Conservation (phyloP, 2,888 invertebrate genomes). For the Octonoba sinensis region DNA sequence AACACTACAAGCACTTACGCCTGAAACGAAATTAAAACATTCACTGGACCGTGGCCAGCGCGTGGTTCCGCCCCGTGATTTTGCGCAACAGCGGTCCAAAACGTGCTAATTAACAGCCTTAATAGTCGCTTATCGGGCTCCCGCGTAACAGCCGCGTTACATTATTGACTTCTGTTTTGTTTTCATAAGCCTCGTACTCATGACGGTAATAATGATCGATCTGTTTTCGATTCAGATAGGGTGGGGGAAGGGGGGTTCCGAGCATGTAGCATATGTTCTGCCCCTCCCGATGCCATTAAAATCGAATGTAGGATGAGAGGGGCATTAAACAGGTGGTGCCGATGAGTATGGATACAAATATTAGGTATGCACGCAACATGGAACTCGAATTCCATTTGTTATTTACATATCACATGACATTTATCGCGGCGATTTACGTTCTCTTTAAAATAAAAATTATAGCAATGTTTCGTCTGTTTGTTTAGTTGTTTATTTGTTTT, state of each 20-base stretch:
- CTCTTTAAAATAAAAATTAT: too few species aligned
- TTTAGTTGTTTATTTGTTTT: too few species aligned
- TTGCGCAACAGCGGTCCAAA: constrained; percentile 6
- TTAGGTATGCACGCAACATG: constrained; percentile 37
- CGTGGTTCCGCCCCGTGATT: constrained; percentile 29
- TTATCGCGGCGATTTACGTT: too few species aligned
- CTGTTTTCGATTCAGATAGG: constrained; percentile 26
- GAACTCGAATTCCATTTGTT: too few species aligned
- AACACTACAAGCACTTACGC: constrained; percentile 23
- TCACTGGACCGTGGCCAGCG: constrained; percentile 15
- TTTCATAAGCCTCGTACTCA: too few species aligned
- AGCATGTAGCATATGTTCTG: constrained; percentile 35
- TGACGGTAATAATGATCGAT: too few species aligned
- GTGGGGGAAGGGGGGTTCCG: not conserved
- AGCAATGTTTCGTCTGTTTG: too few species aligned
- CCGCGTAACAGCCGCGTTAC: constrained; percentile 2
- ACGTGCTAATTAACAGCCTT: constrained; percentile 49
- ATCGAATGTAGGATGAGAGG: too few species aligned
- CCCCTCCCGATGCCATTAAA: not conserved
- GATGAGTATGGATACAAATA: constrained; percentile 59
- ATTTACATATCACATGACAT: too few species aligned
- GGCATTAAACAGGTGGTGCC: constrained; percentile 49
- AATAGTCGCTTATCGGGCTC: constrained; percentile 47
- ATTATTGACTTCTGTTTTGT: constrained; percentile 28
- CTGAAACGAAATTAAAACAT: constrained; percentile 43